Base-by-base conservation (phyloP, 2,797 vertebrate species). In the Petrocephalus sullivani region DNA sequence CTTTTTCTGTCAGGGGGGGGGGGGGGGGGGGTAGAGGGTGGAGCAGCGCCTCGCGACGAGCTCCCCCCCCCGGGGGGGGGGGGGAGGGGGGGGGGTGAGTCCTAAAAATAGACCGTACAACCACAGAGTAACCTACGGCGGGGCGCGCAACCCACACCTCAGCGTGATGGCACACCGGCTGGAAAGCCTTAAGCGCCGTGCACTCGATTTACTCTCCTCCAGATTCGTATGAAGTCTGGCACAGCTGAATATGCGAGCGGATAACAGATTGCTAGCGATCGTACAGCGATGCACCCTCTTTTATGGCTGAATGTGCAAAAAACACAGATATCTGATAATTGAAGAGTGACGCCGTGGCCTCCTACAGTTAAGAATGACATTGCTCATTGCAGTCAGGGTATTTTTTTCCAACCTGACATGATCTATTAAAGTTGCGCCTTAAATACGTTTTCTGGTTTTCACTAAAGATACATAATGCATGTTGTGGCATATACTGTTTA, bases 91-190 rank as follows among this genome's bases (percentile, higher is more conserved):
- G 53, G 23, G 93, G 92, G 92, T 92, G 37, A 89, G 84, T 90
- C 91, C 96, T 98, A 97, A 96, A 97, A 97, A 97, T 97, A 98
- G 95, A 91, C 28, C 1, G 56, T 37, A 60, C 23, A 86, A 60
- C 85, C 23, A 86, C 56, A 7, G 87, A 87, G 86, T 86, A 89
- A 89, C 91, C 87, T 64, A 51, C 87, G 49, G 78, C 78, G 57
- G 54, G 78, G 54, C 33, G 49, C 46, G 28, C 87, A 87, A 78
- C 71, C 67, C 87, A 61, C 85, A 78, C 87, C 87, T 87, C 71
- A 87, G 87, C 64, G 14, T 56, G 64, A 37, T 78, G 16, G 67
- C 19, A 78, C 10, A 87, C 71, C 87, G 49, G 14, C 53, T 53
- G 61, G 87, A 75, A 71, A 87, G 87, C 49, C 53, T 87, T 53